Base-by-base conservation (phyloP, 1,140 invertebrate genomes). In the Heliconius melpomene region DNA sequence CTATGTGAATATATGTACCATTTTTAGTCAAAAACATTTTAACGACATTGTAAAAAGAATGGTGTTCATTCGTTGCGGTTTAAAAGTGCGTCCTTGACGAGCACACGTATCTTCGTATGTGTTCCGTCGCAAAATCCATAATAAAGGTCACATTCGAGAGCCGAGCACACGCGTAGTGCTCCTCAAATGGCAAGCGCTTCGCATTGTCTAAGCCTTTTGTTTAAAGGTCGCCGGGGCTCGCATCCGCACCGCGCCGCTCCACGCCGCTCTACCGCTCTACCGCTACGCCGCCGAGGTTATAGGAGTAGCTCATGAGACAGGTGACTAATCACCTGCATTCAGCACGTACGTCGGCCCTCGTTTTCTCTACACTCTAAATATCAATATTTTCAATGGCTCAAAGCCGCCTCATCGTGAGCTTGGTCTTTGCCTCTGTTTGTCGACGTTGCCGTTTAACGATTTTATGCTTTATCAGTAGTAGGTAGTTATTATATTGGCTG, bases 281-380 rank as follows among this genome's bases (percentile, higher is more conserved):
- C 40, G 13, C 40, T 46, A 46, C 40, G 38, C 73, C 72, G 73
- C 29, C 70, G 79, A 80, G 79, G 74, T 72, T 75, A 32, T 29
- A 71, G 57, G 77, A 79, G 60, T 52, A 40, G 54, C 73, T 79
- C 78, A 29, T 52, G 72, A 83, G 82, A 82, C 83, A 84, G 83
- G 80, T 84, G 83, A 84, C 83, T 84, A 82, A 84, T 84, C 83
- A 84, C 80, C 83, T 82, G 80, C 76, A 70, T 77, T 79, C 79
- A 80, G 26, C 32, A 50, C 72, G 72, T 75, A 29, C 23, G 9
- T 6, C 29, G 38, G 76, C 57, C 71, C 77, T 75, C 82, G 66
- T 79, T 79, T 74, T 79, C 78, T 54, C 60, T 77, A 32, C 40
- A 77, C 66, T 50, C 60, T 50, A 79, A 79, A 78, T 78, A 26